Conservation (phyloP, 1,140 invertebrate genomes). For the Caenorhabditis brenneri region DNA sequence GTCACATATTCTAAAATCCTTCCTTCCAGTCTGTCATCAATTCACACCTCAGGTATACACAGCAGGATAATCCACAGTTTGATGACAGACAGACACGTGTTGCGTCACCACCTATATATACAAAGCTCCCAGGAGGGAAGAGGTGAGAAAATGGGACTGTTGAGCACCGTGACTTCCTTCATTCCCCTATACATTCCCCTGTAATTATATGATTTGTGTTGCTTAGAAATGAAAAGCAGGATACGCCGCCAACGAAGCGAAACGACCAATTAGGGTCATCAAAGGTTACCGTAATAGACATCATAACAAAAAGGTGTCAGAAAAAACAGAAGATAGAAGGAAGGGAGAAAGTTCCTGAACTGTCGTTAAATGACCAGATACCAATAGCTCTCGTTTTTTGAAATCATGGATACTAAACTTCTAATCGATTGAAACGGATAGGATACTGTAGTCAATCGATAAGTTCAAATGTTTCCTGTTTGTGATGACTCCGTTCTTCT, state of each 20-base stretch:
- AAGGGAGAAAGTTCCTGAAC: background rate
- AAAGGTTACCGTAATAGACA: background rate
- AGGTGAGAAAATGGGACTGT: background rate
- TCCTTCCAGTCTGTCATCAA: background rate
- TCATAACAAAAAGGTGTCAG: background rate
- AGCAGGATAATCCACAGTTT: constrained; percentile 38
- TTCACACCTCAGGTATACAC: constrained; percentile 32
- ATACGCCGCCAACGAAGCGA: background rate
- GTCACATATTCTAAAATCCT: background rate
- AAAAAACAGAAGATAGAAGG: no score
- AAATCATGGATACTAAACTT: no score
- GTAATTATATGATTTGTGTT: constrained; percentile 23
- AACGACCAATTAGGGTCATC: constrained; percentile 26
- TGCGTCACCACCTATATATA: constrained; percentile 35
- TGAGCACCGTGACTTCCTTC: constrained; percentile 21
- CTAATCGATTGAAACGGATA: no score
- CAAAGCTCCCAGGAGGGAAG: constrained; percentile 22
- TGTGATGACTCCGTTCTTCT: no score
- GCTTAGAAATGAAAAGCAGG: background rate
- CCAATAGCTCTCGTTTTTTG: no score
- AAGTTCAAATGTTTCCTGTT: no score
- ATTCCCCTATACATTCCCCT: background rate
- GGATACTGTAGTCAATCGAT: no score
- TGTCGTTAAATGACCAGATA: no score
- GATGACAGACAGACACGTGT: constrained; percentile 33